Conservation (phyloP, 2,888 invertebrate genomes). For the Trissoscelio sp. region DNA sequence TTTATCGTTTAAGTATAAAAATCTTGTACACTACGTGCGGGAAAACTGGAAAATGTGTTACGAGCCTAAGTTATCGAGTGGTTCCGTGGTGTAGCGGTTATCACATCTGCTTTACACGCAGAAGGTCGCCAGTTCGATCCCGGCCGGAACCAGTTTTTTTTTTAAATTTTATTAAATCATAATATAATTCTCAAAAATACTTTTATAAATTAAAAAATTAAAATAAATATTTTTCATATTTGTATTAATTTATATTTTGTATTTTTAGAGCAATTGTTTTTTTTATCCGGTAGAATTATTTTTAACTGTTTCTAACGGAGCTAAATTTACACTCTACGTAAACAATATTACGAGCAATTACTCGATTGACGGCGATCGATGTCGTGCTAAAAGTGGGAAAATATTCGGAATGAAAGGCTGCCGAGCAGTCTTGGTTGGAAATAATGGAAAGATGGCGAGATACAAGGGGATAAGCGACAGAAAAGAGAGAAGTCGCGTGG, state of each 20-base stretch:
- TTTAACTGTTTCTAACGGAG: no score
- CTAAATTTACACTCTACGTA: not conserved
- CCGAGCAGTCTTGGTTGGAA: constrained; percentile 51
- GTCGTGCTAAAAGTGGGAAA: constrained; percentile 65
- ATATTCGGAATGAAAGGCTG: constrained; percentile 55
- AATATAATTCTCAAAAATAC: no score
- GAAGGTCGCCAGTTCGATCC: constrained; percentile 81
- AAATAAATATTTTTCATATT: no score
- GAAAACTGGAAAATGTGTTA: not conserved
- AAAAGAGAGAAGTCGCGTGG: constrained; percentile 71
- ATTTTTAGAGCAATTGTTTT: no score
- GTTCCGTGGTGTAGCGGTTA: constrained; percentile 91
- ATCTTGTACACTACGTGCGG: no score
- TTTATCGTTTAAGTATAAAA: no score
- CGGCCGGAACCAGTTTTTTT: constrained; percentile 75
- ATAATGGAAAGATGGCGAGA: constrained; percentile 60
- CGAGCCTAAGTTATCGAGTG: not conserved
- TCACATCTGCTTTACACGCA: constrained; percentile 92
- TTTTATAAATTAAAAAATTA: no score
- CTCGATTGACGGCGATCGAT: constrained; percentile 58
- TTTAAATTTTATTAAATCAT: no score
- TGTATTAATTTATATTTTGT: no score
- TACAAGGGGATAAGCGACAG: constrained; percentile 70
- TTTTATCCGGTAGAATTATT: no score
- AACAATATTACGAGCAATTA: constrained; percentile 47